Evolutionary conservation across 2,797 vertebrate species (phyloP).

Genomic region (Silurus aristotelis): DNA sequence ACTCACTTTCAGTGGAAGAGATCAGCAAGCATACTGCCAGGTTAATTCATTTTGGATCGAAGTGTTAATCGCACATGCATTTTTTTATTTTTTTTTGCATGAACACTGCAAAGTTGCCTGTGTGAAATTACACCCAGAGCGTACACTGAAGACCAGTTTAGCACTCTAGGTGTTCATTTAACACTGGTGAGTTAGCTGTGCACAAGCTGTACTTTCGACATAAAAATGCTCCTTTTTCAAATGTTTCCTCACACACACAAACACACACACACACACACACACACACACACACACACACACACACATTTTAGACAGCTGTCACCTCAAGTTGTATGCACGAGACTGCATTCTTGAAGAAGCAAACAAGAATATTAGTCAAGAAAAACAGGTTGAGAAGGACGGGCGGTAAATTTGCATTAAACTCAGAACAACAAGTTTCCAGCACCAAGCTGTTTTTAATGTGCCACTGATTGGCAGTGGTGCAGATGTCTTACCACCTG

Average conservation of each 20-base stretch:
- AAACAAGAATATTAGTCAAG: conserved; percentile 50
- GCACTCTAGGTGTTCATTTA: conserved; percentile 40
- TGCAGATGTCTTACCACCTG: conserved; percentile 61
- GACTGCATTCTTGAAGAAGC: conserved; percentile 45
- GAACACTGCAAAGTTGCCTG: conserved; percentile 3
- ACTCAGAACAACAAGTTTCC: conserved; percentile 57
- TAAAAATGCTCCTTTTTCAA: background rate
- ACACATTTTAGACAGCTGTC: conserved; percentile 32
- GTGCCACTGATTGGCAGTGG: conserved; percentile 57
- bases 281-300: background rate
- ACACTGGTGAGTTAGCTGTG: conserved; percentile 26
- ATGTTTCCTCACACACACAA: background rate
- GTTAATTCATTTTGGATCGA: background rate
- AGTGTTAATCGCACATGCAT: background rate
- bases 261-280: background rate
- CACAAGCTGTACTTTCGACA: conserved; percentile 22
- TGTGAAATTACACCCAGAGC: conserved; percentile 24
- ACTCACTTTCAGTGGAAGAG: background rate
- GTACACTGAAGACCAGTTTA: conserved; percentile 31
- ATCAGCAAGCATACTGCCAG: conserved; percentile 1
- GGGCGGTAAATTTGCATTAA: conserved; percentile 54
- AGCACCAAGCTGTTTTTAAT: conserved; percentile 58
- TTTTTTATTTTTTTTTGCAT: background rate
- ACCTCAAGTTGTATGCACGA: conserved; percentile 27
- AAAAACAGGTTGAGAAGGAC: conserved; percentile 50